Evolutionary conservation across 2,797 vertebrate genomes (phyloP), one percentile per base, ranked within the genome.

Genomic region (Acipenser oxyrinchus): DNA sequence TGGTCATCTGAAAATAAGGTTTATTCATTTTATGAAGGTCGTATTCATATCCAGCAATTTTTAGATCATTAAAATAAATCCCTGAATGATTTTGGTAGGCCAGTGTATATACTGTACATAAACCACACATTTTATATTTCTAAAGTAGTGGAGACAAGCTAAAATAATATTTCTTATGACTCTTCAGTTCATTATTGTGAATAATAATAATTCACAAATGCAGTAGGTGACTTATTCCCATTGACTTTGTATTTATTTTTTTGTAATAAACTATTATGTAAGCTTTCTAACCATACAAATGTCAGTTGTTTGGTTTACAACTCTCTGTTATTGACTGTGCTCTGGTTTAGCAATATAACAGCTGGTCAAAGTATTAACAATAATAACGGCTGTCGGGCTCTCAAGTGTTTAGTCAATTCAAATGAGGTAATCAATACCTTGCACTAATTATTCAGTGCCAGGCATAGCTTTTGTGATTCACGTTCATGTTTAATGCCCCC

Each of bases 351-450:
- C 68, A 8, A 66, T 69, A 66, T 66, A 57, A 68, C 67, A 68
- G 71, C 18, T 64, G 57, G 12, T 23, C 7, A 23, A 10, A 58
- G 62, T 52, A 59, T 12, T 50, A 55, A 65, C 70, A 66, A 64
- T 66, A 65, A 69, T 53, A 48, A 59, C 23, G 68, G 63, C 66
- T 69, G 61, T 48, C 48, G 49, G 65, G 55, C 63, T 58, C 53
- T 53, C 48, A 67, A 67, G 65, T 8, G 18, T 66, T 49, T 37
- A 59, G 53, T 73, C 52, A 49, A 71, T 71, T 58, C 59, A 67
- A 74, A 60, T 75, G 63, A 74, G 68, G 63, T 59, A 68, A 73
- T 74, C 69, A 68, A 72, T 75, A 70, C 52, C 15, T 12, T 48
- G 48, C 61, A 59, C 65, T 70, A 67, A 72, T 69, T 55, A 67